Base-by-base conservation (phyloP, 2,113 vertebrate species). In the Pomatostomus ruficeps region DNA sequence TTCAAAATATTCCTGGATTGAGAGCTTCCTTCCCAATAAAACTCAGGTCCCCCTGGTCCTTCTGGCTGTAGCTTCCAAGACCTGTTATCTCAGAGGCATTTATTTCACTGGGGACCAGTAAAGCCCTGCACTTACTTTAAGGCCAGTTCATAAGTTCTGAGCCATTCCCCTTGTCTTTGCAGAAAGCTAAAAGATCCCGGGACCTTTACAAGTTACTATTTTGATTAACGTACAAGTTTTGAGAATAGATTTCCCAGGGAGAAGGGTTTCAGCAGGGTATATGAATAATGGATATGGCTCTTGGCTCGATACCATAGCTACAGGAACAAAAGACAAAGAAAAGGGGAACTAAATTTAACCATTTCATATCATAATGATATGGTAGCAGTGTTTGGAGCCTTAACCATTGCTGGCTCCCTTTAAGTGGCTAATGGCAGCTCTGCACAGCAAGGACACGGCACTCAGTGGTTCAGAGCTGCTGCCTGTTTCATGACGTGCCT, bases 301-400 rank as follows among this genome's bases (percentile, higher is more conserved):
- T 94, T 83, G 71, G 63, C 58, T 80, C 76, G 67, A 66, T 88
- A 73, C 26, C 31, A 43, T 40, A 71, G 48, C 72, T 74, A 67
- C 3, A 0, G 65, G 51, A 93, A 93, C 40, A 80, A 84, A 62
- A 80, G 7, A 20, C 12, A 10, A 74, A 62, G 87, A 67, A 74
- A 46, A 8, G 9, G 20, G 66, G 55, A 93, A 93, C 59, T 77
- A 63, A 84, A 91, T 77, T 74, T 91, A 88, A 71, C 83, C 38
- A 19, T 67, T 52, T 88, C 28, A 48, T 36, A 51, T 31, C 42
- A 21, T 33, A 43, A 62, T 29, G 52, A 36, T 75, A 36, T 4
- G 45, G 35, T 62, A 94, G n/a, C 40, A 45, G 23, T 57, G 28
- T 57, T 65, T 66, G 62, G n/a, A 93, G 40, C 29, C 10, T 70